Evolutionary conservation across 2,888 invertebrate species (phyloP), one percentile per base, ranked within the genome.

Genomic region (Orchestes rusci): DNA sequence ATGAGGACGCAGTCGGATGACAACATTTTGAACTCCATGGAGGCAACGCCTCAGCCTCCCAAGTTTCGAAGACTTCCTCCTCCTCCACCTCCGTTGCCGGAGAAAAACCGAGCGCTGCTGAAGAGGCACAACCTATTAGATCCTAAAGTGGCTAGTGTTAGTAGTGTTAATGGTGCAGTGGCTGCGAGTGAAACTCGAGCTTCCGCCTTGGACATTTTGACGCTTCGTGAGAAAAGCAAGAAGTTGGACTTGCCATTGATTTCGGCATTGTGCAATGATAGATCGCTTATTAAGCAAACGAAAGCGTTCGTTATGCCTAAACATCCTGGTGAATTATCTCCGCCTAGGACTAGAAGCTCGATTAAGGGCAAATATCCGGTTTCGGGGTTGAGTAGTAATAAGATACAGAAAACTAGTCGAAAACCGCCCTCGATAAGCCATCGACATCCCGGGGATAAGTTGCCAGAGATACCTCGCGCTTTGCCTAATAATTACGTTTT

Each of bases 221-320:
- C 85, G 55, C 72, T 92, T 50, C 77, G 90, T 45, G 90, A 90
- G 69, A 88, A 90, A 70, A 90, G 89, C 70, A 84, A 84, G 64
- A 86, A 90, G 65, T 74, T 92, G 61, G 91, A 92, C 70, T 73
- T 94, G 67, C 94, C 94, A 15, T 73, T 95, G 49, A 92, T 94
- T 63, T 87, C 91, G 47, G 94, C 93, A 10, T 74, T 94, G 56
- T 94, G 92, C 73, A 94, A 93, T 66, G 94, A 94, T 69, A 80
- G 87, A 45, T 87, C 90, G 47, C 75, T 94, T 60, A 73, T 90
- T 46, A 89, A 88, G 69, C 90, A 90, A 70, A 90, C 89, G 38
- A 88, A 88, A 67, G 87, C 88, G 16, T 85, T 86, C 64, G 86
- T 84, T 53, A 77, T 82, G 73, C 83, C 85, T 40, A 84, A 84